A percentile compares a stretch with the other conserved stretches of the same genome.
Evolutionary conservation across 2,113 vertebrate species (phyloP).

Genomic region (Chaetodon trifascialis): DNA sequence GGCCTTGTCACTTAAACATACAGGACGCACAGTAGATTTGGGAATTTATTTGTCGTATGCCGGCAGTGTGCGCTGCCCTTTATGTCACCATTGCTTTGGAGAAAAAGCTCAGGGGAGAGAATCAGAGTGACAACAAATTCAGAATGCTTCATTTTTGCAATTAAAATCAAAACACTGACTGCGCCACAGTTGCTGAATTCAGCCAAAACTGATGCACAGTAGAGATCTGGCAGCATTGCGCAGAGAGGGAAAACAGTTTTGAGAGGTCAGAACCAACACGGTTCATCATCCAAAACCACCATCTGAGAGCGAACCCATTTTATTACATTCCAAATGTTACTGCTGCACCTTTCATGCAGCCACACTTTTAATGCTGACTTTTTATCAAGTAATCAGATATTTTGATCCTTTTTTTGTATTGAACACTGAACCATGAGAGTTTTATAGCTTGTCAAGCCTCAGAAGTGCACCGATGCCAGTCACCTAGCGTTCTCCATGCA

Average conservation of each 20-base stretch:
- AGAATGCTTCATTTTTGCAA: neutral
- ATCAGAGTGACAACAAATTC: neutral
- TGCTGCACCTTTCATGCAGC: neutral
- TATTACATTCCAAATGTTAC: neutral
- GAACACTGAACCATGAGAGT: neutral
- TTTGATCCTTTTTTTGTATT: neutral
- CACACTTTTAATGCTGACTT: neutral
- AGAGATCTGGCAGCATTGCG: neutral
- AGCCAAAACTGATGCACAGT: neutral
- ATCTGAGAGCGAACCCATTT: neutral
- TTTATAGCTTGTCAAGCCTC: neutral
- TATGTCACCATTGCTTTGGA: neutral
- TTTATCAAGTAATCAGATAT: neutral
- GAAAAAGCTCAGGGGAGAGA: no score
- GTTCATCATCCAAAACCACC: neutral
- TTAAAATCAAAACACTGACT: neutral
- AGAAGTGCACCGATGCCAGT: neutral
- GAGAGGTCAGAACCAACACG: neutral
- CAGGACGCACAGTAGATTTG: neutral
- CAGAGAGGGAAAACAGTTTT: neutral
- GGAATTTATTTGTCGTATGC: neutral
- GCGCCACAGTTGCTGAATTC: neutral
- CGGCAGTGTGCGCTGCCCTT: neutral
- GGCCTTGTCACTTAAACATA: neutral
- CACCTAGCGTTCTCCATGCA: slow-evolving; percentile 7